Conservation (phyloP, 2,113 vertebrate species). For the Cyanoderma ruficeps region DNA sequence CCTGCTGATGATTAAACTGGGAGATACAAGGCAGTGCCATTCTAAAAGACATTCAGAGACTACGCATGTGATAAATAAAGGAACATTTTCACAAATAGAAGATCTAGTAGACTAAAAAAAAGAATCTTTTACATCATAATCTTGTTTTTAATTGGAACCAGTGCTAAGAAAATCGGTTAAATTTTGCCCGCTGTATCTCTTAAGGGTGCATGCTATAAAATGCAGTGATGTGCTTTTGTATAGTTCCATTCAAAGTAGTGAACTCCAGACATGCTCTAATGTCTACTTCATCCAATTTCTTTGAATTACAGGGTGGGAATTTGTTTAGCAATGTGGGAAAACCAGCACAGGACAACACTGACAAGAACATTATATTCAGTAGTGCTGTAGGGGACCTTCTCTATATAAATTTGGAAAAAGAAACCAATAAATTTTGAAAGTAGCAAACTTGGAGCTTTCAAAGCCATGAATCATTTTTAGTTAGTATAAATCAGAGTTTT, state of each 20-base stretch:
- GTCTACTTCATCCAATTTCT: accelerated
- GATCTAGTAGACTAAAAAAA: not conserved
- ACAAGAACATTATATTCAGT: not conserved
- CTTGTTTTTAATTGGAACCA: not conserved
- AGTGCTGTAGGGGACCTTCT: not conserved
- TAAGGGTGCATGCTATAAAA: not conserved
- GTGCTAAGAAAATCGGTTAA: not conserved
- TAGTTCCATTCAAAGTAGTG: not conserved
- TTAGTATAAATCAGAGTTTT: not conserved
- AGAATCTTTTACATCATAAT: not conserved
- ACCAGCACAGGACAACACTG: not conserved
- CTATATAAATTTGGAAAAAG: not conserved
- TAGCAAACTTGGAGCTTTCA: not conserved
- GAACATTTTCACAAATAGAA: not conserved
- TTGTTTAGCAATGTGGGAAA: not conserved
- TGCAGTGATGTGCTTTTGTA: not conserved
- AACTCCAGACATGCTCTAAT: not conserved
- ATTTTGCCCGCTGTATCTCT: not conserved
- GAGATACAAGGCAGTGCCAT: not conserved
- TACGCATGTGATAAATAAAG: not conserved
- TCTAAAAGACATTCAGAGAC: not conserved
- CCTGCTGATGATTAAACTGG: not conserved
- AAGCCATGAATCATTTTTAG: not conserved
- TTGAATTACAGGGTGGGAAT: not conserved
- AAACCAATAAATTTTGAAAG: not conserved